A percentile compares a stretch with the other conserved stretches of the same genome.
phyloP scores from a whole-genome alignment of 2,113 vertebrate species.

The Mormyrus iriodes region DNA sequence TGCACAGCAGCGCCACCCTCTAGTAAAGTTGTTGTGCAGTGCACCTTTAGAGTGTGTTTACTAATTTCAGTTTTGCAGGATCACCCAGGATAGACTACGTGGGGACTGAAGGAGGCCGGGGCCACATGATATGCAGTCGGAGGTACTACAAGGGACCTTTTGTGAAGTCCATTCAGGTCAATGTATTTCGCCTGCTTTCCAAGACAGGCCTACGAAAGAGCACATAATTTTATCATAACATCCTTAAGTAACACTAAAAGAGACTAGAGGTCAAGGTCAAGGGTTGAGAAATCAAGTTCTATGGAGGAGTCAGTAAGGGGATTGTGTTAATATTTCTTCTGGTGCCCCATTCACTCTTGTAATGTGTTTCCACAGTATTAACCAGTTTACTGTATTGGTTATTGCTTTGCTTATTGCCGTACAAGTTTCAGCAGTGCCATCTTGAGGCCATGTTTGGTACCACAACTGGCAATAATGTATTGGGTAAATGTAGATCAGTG shows the following conservation, averaged over 20 bases:
- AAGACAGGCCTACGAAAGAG: neutral
- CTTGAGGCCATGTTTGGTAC: neutral
- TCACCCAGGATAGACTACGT: neutral
- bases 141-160: neutral
- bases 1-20: neutral
- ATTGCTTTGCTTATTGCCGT: neutral
- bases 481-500: neutral
- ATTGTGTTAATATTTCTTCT: neutral
- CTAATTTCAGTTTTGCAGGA: neutral
- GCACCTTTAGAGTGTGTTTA: neutral
- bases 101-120: neutral
- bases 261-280: neutral
- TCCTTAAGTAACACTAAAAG: neutral
- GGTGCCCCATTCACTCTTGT: neutral
- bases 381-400: neutral
- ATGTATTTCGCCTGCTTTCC: neutral
- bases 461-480: neutral
- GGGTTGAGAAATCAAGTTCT: neutral
- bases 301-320: neutral
- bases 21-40: neutral
- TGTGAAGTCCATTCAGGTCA: neutral
- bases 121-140: neutral
- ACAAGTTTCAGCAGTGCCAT: neutral
- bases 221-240: neutral
- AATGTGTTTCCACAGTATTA: neutral